Evolutionary conservation across 2,113 vertebrate genomes (phyloP).

Genomic region (Phainopepla nitens): DNA sequence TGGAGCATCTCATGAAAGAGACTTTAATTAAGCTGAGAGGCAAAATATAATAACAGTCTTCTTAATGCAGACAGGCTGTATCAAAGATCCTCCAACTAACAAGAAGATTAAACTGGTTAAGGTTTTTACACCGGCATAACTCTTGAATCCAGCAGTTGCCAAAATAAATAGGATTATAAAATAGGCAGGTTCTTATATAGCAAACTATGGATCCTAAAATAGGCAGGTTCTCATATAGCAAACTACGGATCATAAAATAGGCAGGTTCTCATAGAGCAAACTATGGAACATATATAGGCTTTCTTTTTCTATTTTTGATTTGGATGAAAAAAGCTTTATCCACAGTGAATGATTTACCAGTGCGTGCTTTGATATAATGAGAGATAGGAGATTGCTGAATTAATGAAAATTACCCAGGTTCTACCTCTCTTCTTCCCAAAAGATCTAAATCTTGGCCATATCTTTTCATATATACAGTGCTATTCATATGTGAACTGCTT

Average conservation of each 20-base stretch:
- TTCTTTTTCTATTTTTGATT: background rate
- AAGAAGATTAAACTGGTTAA: background rate
- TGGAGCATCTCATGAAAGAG: conserved; percentile 32
- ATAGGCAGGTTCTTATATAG: background rate
- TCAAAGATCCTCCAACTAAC: background rate
- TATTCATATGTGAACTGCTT: background rate
- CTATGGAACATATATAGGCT: background rate
- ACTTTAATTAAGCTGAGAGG: conserved; percentile 34
- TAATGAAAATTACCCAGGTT: background rate
- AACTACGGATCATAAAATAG: background rate
- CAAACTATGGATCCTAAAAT: background rate
- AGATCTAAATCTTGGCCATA: background rate
- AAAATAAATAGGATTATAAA: background rate
- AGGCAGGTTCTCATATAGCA: no score
- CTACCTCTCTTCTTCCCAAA: background rate
- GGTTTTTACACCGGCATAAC: background rate
- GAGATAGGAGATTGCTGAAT: background rate
- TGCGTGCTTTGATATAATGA: background rate
- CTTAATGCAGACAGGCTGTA: background rate
- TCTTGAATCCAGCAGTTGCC: background rate
- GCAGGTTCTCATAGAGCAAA: background rate
- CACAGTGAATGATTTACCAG: background rate
- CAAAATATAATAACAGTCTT: conserved; percentile 24
- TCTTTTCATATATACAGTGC: background rate
- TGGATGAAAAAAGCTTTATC: background rate